A percentile compares a stretch with the other conserved stretches of the same genome.
Conservation (phyloP, 2,113 vertebrate species). For the Colinus virginianus region DNA sequence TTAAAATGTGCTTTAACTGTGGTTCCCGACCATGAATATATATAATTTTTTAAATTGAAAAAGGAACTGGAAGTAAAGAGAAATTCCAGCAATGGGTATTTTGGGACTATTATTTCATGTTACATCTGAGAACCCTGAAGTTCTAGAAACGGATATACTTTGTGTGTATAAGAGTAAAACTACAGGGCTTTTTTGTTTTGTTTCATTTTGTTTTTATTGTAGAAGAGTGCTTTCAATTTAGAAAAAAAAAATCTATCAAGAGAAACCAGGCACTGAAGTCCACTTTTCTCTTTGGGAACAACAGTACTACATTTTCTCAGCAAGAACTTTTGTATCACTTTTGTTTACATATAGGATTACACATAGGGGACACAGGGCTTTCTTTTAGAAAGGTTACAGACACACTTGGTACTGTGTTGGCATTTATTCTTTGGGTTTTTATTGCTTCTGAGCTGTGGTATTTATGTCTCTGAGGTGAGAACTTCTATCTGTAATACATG, state of each 20-base stretch:
- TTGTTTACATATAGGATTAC: conserved; percentile 51
- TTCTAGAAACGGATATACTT: neutral
- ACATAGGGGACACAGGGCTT: neutral
- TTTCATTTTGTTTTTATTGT: neutral
- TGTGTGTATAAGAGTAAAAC: neutral
- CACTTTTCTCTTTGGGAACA: conserved; percentile 5
- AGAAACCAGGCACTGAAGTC: neutral
- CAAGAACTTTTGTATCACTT: conserved; percentile 32
- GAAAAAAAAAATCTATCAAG: conserved; percentile 49
- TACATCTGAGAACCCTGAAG: neutral
- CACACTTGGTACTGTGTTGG: conserved; percentile 21
- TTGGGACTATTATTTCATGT: neutral
- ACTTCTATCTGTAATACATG: conserved; percentile 22
- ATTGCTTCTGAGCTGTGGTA: conserved; percentile 44
- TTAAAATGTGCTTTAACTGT: neutral
- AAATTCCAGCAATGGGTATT: neutral
- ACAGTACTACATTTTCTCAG: conserved; percentile 18
- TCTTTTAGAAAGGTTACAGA: conserved; percentile 39
- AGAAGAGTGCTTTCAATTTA: conserved; percentile 25
- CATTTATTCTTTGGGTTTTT: conserved; percentile 57
- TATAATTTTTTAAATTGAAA: neutral
- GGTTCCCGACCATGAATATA: neutral
- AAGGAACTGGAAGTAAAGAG: neutral
- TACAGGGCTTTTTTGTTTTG: neutral
- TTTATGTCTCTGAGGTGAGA: conserved; percentile 48